phyloP scores from a whole-genome alignment of 2,888 invertebrate genomes.

The Oasisia sp. region DNA sequence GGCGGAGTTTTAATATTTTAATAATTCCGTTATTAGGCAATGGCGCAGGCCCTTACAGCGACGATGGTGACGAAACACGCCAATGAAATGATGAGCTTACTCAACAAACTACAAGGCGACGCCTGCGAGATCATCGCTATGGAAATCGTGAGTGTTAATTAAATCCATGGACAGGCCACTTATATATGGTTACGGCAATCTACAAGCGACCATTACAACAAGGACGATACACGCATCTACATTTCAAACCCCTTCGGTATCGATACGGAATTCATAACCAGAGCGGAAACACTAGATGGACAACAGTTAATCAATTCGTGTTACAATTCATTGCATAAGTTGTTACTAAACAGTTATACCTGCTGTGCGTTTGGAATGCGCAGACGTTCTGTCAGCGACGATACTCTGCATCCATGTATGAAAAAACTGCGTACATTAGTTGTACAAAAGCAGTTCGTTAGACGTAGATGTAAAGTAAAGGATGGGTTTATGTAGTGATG shows the following conservation, averaged over 20 bases:
- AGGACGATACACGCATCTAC: not conserved
- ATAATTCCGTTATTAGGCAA: not conserved
- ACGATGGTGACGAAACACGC: conserved; percentile 96
- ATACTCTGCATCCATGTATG: too few relatives aligned
- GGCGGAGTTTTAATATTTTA: not conserved
- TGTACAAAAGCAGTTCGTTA: too few relatives aligned
- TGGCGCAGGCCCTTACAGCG: conserved; percentile 83
- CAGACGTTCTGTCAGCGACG: too few relatives aligned
- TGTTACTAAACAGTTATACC: too few relatives aligned
- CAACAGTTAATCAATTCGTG: too few relatives aligned
- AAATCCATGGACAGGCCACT: not conserved
- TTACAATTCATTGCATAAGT: too few relatives aligned
- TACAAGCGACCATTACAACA: not conserved
- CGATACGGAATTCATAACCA: too few relatives aligned
- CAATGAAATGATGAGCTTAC: conserved; percentile 96
- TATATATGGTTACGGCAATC: not conserved
- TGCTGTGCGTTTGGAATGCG: too few relatives aligned
- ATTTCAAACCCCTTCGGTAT: not conserved
- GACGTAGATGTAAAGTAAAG: too few relatives aligned
- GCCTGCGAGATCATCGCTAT: conserved; percentile 53
- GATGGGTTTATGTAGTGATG: too few relatives aligned
- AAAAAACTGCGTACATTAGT: too few relatives aligned
- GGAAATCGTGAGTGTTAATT: conserved; percentile 65
- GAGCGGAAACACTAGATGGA: too few relatives aligned
- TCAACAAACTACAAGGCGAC: conserved; percentile 90